A percentile compares a stretch with the other conserved stretches of the same genome.
Conservation (phyloP, 2,113 vertebrate genomes). For the Dascyllus trimaculatus region DNA sequence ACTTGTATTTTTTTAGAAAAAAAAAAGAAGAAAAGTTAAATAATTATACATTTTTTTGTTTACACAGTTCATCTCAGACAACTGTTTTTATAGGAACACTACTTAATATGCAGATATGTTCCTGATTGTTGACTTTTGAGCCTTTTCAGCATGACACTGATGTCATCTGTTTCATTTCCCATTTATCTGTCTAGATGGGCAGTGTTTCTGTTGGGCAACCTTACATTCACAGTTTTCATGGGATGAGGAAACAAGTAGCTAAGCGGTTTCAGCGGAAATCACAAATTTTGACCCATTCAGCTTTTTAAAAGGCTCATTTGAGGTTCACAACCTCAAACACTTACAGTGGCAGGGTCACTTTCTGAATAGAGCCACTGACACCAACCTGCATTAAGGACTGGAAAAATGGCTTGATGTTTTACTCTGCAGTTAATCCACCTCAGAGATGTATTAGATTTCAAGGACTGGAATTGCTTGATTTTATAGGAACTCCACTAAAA, state of each 20-base stretch:
- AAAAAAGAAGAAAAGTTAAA: too few relatives aligned
- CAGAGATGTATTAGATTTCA: too few relatives aligned
- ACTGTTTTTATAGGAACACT: neutral
- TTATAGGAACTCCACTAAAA: too few relatives aligned
- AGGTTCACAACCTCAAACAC: neutral
- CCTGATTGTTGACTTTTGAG: neutral
- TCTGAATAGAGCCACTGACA: neutral
- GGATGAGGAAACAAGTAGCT: constrained; percentile 11
- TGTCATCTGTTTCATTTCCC: constrained; percentile 58
- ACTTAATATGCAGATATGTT: neutral
- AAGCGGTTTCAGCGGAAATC: constrained; percentile 37
- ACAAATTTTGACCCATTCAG: constrained; percentile 8
- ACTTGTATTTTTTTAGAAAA: too few relatives aligned
- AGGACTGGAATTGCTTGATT: too few relatives aligned
- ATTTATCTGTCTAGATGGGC: constrained; percentile 18
- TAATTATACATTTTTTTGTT: too few relatives aligned
- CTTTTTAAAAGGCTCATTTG: constrained; percentile 2
- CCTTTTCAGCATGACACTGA: neutral
- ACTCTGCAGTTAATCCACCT: too few relatives aligned
- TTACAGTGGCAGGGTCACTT: neutral
- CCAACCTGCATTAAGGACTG: neutral
- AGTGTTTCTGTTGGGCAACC: constrained; percentile 36
- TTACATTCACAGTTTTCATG: neutral
- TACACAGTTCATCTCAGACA: neutral
- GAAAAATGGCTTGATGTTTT: too few relatives aligned